Base-by-base conservation (phyloP, 1,140 invertebrate species). In the Mactra quadrangularis region DNA sequence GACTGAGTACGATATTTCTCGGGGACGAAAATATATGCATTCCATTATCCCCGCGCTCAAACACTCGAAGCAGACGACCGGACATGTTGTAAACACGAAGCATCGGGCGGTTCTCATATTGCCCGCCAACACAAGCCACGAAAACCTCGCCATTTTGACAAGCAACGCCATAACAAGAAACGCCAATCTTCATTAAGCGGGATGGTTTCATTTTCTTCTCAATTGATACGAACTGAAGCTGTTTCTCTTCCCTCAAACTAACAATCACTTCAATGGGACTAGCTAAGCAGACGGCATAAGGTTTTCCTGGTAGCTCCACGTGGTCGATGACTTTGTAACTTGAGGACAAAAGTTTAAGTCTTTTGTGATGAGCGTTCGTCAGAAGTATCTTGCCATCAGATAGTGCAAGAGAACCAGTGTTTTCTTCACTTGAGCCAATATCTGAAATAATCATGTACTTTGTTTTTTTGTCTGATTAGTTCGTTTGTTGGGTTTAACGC, bases 61-160 rank as follows among this genome's bases (percentile, higher is more conserved):
- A 50, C 1, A 81, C 77, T 4, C 77, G 60, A 4, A 81, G 35
- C 50, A 81, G 17, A 15, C 77, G 60, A 3, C 77, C 77, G 29
- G 77, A 81, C 64, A 81, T 81, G 35, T 81, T 81, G 52, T 81
- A 81, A 13, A 81, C 77, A 22, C 77, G 64, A 17, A 81, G 52
- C 38, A 70, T 64, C 15, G 77, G 77, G 13, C 77, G 27, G 25
- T 71, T 81, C 31, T 81, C 77, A 25, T 81, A 81, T 38, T 81
- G 77, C 1, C 77, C 77, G n/a, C 77, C 77, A 11, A 81, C 33
- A 33, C 77, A 81, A 0, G 77, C 77, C 2, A 81, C 77, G 47
- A 81, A 81, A 3, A 81, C 68, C 31, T 81, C 77, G 3, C 77
- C 66, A 35, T 81, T 81, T 17, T 57, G 50, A 50, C 50, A 81